Conservation (phyloP, 2,113 vertebrate species). For the Arothron firmamentum region DNA sequence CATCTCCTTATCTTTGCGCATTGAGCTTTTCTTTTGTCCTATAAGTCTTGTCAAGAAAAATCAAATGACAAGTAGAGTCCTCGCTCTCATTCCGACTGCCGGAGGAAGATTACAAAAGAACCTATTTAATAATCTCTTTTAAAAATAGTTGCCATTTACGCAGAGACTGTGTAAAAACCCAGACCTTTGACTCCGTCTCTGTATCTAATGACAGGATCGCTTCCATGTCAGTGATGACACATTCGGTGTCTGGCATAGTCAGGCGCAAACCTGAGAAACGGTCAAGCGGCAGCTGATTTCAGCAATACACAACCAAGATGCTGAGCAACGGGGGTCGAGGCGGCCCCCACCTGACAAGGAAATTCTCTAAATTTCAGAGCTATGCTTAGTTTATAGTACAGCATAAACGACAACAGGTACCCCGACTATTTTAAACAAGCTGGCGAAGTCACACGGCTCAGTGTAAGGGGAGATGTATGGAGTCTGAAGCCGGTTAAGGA, state of each 20-base stretch:
- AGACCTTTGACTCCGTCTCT: slow-evolving; percentile 3
- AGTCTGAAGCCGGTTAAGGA: no score
- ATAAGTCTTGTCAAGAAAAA: slow-evolving; percentile 7
- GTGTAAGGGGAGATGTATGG: no score
- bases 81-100: slow-evolving; percentile 17
- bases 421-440: no score
- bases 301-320: slow-evolving; percentile 26
- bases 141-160: neutral
- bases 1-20: slow-evolving; percentile 24
- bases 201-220: neutral
- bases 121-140: neutral
- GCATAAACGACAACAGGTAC: no score
- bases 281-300: slow-evolving; percentile 31
- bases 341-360: no score
- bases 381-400: no score
- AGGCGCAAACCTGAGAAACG: slow-evolving; percentile 14
- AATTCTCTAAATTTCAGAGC: no score
- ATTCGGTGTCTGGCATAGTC: no score
- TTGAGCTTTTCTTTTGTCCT: slow-evolving; percentile 33
- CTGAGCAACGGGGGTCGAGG: slow-evolving; percentile 48
- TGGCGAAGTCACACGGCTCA: no score
- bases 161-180: slow-evolving; percentile 4
- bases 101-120: slow-evolving; percentile 27
- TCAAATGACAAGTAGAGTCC: neutral
- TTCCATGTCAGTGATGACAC: no score